A percentile compares a stretch with the other conserved stretches of the same genome.
These are phyloP conservation scores for Aurelia sp. DNA, from an alignment of 30 jellyfish, hydroid and myxozoan genomes.

Conservation along the genomic window DNA sequence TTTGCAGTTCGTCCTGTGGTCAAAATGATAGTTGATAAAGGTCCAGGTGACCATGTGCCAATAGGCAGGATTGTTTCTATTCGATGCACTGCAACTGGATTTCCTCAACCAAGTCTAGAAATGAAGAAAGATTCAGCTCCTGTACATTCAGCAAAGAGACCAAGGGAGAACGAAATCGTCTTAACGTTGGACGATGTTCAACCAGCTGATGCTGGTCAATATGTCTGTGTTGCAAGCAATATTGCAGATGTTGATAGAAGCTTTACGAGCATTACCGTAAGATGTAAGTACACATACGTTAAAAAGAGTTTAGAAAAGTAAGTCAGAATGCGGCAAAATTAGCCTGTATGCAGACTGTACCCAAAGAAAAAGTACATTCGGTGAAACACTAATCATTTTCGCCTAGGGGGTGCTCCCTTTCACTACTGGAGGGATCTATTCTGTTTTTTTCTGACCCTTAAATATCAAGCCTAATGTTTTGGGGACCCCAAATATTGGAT, in stretches of 20 bases:
- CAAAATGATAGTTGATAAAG: constrained; percentile 15
- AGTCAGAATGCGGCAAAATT: background rate
- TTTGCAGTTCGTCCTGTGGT: constrained; percentile 50
- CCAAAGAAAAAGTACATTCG: no score
- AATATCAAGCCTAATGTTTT: no score
- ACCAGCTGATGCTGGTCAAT: constrained; percentile 61
- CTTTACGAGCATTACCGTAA: background rate
- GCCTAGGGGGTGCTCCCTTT: no score
- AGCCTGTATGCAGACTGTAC: no score
- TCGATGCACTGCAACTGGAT: constrained; percentile 37
- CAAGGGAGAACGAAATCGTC: background rate
- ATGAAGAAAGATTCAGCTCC: constrained; percentile 14
- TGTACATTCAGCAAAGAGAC: background rate
- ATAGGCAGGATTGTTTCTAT: constrained; percentile 32
- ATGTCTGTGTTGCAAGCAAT: constrained; percentile 52
- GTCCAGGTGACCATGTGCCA: constrained; percentile 20
- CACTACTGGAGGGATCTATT: no score
- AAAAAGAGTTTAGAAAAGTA: no score
- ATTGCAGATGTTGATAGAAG: constrained; percentile 8
- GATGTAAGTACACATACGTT: constrained; percentile 22
- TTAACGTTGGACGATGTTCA: constrained; percentile 23
- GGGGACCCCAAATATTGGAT: no score
- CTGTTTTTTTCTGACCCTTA: no score
- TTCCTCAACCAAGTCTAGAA: constrained; percentile 30
- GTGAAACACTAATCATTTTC: no score